A percentile compares a stretch with the other conserved stretches of the same genome.
phyloP scores from a whole-genome alignment of 2,888 invertebrate species.

The Spisula subtruncata region DNA sequence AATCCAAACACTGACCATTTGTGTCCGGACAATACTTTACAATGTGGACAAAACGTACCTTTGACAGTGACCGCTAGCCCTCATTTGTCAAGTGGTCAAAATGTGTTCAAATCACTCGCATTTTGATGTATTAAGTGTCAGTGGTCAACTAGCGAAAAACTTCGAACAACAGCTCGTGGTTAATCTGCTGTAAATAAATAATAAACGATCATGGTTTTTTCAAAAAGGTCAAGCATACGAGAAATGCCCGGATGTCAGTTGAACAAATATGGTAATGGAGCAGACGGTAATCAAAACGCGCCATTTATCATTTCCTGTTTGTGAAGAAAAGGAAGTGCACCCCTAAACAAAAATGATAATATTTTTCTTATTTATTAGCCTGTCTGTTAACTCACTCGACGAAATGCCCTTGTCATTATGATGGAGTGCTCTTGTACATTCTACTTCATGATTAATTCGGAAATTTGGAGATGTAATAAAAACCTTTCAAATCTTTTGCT shows the following conservation, averaged over 20 bases:
- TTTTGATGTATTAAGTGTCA: conserved; percentile 43
- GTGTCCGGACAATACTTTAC: background rate
- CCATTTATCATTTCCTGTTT: conserved; percentile 53
- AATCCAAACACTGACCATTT: conserved; percentile 8
- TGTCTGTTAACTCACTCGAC: conserved; percentile 50
- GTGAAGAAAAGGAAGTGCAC: conserved; percentile 49
- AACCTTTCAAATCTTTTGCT: conserved; percentile 7
- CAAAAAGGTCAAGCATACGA: conserved; percentile 21
- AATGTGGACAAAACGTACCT: background rate
- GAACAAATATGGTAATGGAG: conserved; percentile 42
- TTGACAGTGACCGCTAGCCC: conserved; percentile 20
- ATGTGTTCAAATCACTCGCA: background rate
- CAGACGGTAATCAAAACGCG: conserved; percentile 45
- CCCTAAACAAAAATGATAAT: conserved; percentile 52
- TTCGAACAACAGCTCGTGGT: conserved; percentile 8
- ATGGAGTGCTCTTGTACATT: conserved; percentile 26
- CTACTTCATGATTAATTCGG: conserved; percentile 46
- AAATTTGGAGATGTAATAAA: conserved; percentile 50
- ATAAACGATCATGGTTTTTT: background rate
- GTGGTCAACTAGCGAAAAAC: background rate
- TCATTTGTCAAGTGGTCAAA: conserved; percentile 17
- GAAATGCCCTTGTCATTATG: conserved; percentile 45
- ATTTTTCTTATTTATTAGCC: conserved; percentile 60
- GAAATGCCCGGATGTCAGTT: conserved; percentile 8
- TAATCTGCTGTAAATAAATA: conserved; percentile 24